Evolutionary conservation across 2,888 invertebrate genomes (phyloP), one percentile per base, ranked within the genome.

Genomic region (Eugnorisma glareosa): DNA sequence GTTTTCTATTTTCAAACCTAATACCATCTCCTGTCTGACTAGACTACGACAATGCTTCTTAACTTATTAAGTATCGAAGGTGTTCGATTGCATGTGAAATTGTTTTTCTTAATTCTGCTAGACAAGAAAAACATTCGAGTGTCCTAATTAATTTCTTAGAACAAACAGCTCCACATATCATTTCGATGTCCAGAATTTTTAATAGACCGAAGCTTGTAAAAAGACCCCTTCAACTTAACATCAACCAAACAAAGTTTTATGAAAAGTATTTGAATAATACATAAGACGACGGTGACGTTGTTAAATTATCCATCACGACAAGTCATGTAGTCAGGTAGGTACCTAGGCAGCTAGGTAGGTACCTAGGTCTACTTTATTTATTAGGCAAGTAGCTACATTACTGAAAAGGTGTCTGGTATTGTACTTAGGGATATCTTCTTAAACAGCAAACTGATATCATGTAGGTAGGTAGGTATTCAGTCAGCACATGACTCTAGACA

Each of bases 241-340:
- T 70, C 15, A 80, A 69, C 15, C 28, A 59, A 75, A 70, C 70
- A 81, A 81, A 59, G 43, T 81, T 75, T 80, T 75, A 51, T 63
- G 67, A 74, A 73, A 68, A 63, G 61, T 67, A 63, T 81, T 81
- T 68, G 63, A 71, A 75, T 75, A 81, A 63, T 72, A 73, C 40
- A 57, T 73, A 80, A 43, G 35, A 40, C 45, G 54, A 59, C 18
- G 75, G 71, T 76, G 81, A 64, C 70, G 69, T 57, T 70, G 61
- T 24, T 81, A 67, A 70, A 76, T 81, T 71, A 64, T 68, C 57
- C 40, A 63, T 76, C 81, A 81, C 76, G 71, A 67, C 67, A 73
- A 28, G 67, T 61, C 67, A 31, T 57, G 37, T 51, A 40, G 11
- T 2, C 2, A 61, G 2, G 48, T 64, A 15, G 13, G 15, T 51